phyloP scores from a whole-genome alignment of 37 sponge, comb jelly and placozoan species.

The Spongilla lacustris region DNA sequence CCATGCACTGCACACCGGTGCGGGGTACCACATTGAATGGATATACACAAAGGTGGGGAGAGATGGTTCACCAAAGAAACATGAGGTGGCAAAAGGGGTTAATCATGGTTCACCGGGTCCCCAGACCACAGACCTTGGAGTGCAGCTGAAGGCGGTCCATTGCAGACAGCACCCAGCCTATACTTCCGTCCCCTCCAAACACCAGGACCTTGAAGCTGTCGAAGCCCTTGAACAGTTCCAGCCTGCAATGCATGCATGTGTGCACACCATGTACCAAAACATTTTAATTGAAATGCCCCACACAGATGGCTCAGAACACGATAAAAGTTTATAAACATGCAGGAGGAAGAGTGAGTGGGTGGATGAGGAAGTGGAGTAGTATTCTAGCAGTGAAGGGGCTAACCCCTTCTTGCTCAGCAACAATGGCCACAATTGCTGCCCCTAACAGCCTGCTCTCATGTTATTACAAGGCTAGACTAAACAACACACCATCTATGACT shows the following conservation, averaged over 20 bases:
- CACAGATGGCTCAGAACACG: neutral
- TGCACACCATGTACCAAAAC: neutral
- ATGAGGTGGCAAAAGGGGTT: neutral
- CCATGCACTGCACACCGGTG: slow-evolving; percentile 64
- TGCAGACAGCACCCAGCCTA: slow-evolving; percentile 95
- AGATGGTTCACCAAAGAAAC: neutral
- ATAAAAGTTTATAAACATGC: neutral
- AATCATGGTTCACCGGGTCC: neutral
- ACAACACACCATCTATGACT: too few species aligned
- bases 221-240: slow-evolving; percentile 82
- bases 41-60: neutral
- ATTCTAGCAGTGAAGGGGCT: too few species aligned
- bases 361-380: too few species aligned
- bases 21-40: neutral
- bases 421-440: too few species aligned
- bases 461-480: too few species aligned
- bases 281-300: neutral
- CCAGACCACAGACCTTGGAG: slow-evolving; percentile 60
- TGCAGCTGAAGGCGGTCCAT: slow-evolving; percentile 86
- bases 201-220: slow-evolving; percentile 85
- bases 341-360: neutral
- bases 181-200: slow-evolving; percentile 95
- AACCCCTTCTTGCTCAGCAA: too few species aligned
- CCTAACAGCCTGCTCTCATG: too few species aligned
- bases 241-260: slow-evolving; percentile 37